Evolutionary conservation across 2,797 vertebrate species (phyloP).

Genomic region (Acanthurus lineatus): DNA sequence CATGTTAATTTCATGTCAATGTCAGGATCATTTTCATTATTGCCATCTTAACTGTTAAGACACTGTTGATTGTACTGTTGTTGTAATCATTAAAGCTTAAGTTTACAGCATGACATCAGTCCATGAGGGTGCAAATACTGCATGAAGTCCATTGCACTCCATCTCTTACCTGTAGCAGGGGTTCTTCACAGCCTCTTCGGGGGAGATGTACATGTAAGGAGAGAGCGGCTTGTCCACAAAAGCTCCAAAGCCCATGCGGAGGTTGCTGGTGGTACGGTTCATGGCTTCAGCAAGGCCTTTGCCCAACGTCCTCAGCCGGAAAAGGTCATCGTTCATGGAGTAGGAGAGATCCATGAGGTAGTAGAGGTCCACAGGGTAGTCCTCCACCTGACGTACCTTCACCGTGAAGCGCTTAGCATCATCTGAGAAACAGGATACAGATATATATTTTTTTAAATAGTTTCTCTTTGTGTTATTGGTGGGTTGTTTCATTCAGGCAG

Average conservation of each 20-base stretch:
- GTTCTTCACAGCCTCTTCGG: constrained; percentile 89
- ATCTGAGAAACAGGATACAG: constrained; percentile 80
- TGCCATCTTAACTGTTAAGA: neutral
- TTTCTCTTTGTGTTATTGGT: neutral
- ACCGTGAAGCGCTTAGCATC: constrained; percentile 92
- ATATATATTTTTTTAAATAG: neutral
- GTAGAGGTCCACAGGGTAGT: constrained; percentile 98
- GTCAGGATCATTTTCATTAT: neutral
- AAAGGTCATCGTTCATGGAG: constrained; percentile 91
- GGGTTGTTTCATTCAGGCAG: too few species aligned
- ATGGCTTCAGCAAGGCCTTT: constrained; percentile 92
- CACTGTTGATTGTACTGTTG: neutral
- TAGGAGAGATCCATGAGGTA: constrained; percentile 98
- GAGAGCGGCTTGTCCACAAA: constrained; percentile 98
- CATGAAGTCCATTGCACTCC: neutral
- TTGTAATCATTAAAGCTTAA: neutral
- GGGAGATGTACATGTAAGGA: constrained; percentile 96
- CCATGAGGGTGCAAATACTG: neutral
- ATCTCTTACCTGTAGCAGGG: constrained; percentile 91
- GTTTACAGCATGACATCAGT: neutral
- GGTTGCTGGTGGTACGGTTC: constrained; percentile 95
- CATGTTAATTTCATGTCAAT: neutral
- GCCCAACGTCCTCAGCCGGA: constrained; percentile 90
- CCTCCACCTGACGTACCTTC: constrained; percentile 96
- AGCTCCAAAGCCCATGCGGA: constrained; percentile 95